These are phyloP conservation scores for Pachycephus smyrnensis DNA, from an alignment of 2,888 invertebrate genomes.

Conservation along the genomic window DNA sequence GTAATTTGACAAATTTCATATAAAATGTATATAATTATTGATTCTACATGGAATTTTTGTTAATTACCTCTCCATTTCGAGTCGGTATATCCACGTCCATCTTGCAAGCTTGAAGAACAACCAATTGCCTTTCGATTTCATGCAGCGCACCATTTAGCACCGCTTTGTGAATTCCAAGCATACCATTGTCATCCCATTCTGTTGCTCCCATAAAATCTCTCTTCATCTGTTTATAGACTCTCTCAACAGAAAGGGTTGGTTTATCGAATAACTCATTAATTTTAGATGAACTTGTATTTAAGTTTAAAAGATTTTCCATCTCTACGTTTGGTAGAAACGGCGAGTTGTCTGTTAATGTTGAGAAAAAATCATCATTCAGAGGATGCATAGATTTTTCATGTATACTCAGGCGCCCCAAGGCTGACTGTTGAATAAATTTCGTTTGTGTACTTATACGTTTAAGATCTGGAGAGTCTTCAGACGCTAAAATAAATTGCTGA, in stretches of 20 bases:
- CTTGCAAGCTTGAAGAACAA: slow-evolving; percentile 43
- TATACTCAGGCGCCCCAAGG: neutral
- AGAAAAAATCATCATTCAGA: neutral
- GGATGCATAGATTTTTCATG: neutral
- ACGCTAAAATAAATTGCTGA: slow-evolving; percentile 34
- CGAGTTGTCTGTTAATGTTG: neutral
- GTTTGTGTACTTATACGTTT: neutral
- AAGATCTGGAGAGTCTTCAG: slow-evolving; percentile 18
- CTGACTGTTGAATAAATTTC: neutral
- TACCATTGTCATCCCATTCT: slow-evolving; percentile 46
- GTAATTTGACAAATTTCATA: neutral
- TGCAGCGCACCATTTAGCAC: slow-evolving; percentile 38
- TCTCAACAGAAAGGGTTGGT: slow-evolving; percentile 3
- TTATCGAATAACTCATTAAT: slow-evolving; percentile 22
- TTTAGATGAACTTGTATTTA: neutral
- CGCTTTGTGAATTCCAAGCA: slow-evolving; percentile 54
- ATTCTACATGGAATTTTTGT: neutral
- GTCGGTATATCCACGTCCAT: slow-evolving; percentile 46
- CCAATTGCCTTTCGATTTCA: slow-evolving; percentile 43
- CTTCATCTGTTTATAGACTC: slow-evolving; percentile 36
- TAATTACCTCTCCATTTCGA: slow-evolving; percentile 43
- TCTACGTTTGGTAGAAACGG: neutral
- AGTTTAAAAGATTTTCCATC: neutral
- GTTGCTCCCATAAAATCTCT: slow-evolving; percentile 43
- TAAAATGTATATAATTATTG: neutral